phyloP scores from a whole-genome alignment of 1,140 invertebrate genomes.

The Campodea augens region DNA sequence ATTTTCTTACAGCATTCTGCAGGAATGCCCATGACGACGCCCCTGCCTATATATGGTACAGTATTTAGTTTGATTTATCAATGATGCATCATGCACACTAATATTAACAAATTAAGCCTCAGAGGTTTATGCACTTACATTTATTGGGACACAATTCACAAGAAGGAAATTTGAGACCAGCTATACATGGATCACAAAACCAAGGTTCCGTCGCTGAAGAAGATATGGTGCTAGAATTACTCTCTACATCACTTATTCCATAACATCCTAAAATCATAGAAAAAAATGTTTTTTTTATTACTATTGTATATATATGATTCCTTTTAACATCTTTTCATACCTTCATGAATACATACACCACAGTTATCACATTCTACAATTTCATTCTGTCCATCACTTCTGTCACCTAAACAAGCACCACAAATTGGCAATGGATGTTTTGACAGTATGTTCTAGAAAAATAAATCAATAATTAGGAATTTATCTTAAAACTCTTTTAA shows the following conservation, averaged over 20 bases:
- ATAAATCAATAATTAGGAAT: no score
- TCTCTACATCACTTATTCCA: conserved; percentile 81
- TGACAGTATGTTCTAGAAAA: no score
- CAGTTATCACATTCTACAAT: conserved; percentile 94
- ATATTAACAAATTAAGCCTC: conserved; percentile 13
- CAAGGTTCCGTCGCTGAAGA: conserved; percentile 88
- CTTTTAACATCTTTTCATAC: conserved; percentile 22
- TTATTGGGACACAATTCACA: conserved; percentile 75
- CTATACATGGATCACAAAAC: conserved; percentile 97
- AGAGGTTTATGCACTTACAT: conserved; percentile 24
- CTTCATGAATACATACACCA: conserved; percentile 89
- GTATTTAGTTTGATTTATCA: conserved; percentile 2
- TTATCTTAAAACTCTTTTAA: no score
- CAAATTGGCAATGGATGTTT: no score
- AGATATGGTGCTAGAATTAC: conserved; percentile 73
- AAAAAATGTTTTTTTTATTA: conserved; percentile 6
- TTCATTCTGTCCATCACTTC: conserved; percentile 82
- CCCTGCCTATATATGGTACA: no score
- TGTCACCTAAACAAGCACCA: conserved; percentile 78
- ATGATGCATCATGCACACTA: not conserved
- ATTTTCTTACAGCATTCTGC: not conserved
- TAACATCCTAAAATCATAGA: conserved; percentile 49
- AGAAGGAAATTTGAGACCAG: conserved; percentile 60
- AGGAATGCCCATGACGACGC: no score
- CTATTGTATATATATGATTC: not conserved